Evolutionary conservation across 1,140 invertebrate species (phyloP).

Genomic region (Caenorhabditis tropicalis): DNA sequence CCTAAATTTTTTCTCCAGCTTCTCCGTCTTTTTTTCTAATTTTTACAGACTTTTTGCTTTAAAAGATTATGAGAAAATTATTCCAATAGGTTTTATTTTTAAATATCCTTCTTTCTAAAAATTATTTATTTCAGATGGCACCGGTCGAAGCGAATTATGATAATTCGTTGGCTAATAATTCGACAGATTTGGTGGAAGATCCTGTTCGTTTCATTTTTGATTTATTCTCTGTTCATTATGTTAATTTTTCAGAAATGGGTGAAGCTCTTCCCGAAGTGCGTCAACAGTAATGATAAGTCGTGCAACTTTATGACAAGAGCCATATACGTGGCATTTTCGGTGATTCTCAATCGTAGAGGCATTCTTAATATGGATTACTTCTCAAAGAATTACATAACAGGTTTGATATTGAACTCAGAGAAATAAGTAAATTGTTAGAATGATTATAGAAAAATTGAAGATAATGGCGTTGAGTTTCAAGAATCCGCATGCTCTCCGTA

Average conservation of each 20-base stretch:
- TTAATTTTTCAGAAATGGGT: not conserved
- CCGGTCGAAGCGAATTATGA: not conserved
- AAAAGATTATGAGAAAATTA: no score
- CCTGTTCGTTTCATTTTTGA: not conserved
- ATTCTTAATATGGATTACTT: not conserved
- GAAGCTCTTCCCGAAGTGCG: not conserved
- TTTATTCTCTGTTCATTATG: not conserved
- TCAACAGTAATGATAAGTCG: not conserved
- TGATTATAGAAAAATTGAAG: not conserved
- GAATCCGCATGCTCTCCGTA: not conserved
- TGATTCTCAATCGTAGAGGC: not conserved
- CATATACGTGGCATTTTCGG: not conserved
- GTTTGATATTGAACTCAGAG: not conserved
- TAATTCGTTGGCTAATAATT: not conserved
- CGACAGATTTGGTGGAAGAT: not conserved
- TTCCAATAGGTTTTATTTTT: no score
- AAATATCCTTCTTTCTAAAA: no score
- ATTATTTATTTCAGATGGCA: not conserved
- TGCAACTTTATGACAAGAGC: slow-evolving; percentile 11
- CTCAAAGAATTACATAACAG: slow-evolving; percentile 11
- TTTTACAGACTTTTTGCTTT: no score
- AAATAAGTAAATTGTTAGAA: no score
- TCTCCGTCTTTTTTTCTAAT: no score
- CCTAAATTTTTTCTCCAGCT: no score
- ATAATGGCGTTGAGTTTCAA: not conserved